Evolutionary conservation across 2,113 vertebrate species (phyloP).

Genomic region (Platysteira castanea): DNA sequence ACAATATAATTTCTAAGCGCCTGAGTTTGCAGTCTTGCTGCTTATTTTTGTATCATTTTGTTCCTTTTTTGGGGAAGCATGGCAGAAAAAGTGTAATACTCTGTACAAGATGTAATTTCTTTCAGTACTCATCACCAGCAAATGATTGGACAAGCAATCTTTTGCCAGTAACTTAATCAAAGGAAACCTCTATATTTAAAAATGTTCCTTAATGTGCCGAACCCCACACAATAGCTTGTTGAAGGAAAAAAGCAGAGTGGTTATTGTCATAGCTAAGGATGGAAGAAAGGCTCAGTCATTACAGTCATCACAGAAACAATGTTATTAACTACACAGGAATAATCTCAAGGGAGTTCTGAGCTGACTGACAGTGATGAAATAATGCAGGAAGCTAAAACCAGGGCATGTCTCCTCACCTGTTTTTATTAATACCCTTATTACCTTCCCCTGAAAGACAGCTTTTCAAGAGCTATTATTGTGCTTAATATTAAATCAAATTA

Average conservation of each 20-base stretch:
- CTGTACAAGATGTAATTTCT: not conserved
- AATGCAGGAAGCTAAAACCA: conserved; percentile 7
- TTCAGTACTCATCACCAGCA: not conserved
- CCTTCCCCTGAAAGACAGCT: conserved; percentile 5
- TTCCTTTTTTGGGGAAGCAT: not conserved
- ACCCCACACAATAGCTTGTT: not conserved
- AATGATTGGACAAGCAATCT: conserved; percentile 17
- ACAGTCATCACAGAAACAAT: conserved; percentile 43
- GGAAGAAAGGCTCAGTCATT: conserved; percentile 39
- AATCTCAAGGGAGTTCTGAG: conserved; percentile 7
- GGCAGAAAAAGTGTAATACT: not conserved
- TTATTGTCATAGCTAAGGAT: conserved; percentile 3
- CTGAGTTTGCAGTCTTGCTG: not conserved
- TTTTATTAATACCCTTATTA: conserved; percentile 35
- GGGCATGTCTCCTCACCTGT: not conserved
- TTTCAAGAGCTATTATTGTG: not conserved
- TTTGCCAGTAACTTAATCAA: conserved; percentile 26
- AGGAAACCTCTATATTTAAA: conserved; percentile 30
- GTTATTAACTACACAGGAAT: conserved; percentile 15
- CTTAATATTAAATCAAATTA: not conserved
- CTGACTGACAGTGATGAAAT: conserved; percentile 29
- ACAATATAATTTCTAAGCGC: not conserved
- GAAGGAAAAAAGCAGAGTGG: conserved; percentile 1
- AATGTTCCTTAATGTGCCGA: conserved; percentile 7
- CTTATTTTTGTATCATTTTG: not conserved